These are phyloP conservation scores for Thelaira solivaga DNA, from an alignment of 2,888 invertebrate genomes.

Conservation along the genomic window DNA sequence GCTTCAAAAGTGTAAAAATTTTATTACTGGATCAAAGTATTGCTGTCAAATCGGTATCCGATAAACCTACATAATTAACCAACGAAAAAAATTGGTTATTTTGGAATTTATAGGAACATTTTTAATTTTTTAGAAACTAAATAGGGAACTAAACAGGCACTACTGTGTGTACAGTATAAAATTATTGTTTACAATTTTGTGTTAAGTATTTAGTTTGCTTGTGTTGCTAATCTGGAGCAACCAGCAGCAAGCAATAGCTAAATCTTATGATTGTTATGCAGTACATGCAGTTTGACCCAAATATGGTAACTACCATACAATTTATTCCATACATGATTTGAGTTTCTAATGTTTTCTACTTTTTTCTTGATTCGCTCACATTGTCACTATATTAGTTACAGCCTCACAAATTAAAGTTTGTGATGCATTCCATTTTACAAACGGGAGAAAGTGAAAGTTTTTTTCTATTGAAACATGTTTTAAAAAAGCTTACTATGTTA, in stretches of 20 bases:
- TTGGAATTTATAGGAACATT: neutral
- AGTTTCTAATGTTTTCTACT: slow-evolving; percentile 39
- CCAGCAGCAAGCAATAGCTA: neutral
- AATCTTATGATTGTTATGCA: slow-evolving; percentile 45
- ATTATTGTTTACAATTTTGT: neutral
- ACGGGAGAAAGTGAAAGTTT: slow-evolving; percentile 60
- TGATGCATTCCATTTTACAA: slow-evolving; percentile 25
- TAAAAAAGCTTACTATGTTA: slow-evolving; percentile 21
- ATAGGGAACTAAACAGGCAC: neutral
- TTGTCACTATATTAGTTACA: slow-evolving; percentile 39
- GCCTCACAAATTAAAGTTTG: slow-evolving; percentile 20
- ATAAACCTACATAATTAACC: no score
- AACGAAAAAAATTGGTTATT: no score
- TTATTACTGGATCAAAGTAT: no score
- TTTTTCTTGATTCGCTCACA: slow-evolving; percentile 26
- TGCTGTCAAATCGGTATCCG: no score
- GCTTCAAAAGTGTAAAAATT: no score
- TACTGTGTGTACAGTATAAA: neutral
- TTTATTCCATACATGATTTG: slow-evolving; percentile 7
- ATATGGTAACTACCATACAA: slow-evolving; percentile 27
- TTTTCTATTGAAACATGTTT: slow-evolving; percentile 28
- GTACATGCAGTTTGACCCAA: slow-evolving; percentile 52
- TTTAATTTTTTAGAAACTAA: no score
- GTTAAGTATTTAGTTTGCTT: neutral
- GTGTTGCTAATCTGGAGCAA: neutral